Base-by-base conservation (phyloP, 2,113 vertebrate genomes). In the Anarrhichthys ocellatus region DNA sequence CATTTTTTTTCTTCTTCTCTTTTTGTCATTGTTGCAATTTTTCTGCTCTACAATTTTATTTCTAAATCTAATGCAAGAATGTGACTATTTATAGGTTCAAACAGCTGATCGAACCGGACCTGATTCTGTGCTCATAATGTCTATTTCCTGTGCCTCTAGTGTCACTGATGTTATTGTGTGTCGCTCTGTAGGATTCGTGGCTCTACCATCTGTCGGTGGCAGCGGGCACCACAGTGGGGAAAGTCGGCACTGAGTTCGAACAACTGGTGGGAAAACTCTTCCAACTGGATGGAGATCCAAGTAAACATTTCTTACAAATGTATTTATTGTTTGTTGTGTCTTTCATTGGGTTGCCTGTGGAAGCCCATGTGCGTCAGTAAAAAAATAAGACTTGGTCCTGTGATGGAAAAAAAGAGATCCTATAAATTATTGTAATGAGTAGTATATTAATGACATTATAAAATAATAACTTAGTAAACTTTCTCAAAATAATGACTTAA, bases 161-260 rank as follows among this genome's bases (percentile, higher is more conserved):
- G 59, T 70, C 3, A 0, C 5, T 70, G 58, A 44, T 34, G 6
- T 9, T 36, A 0, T 8, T 64, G n/a, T 34, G 14, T 40, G 38
- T 82, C n/a, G 69, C 91, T 85, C 91, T 70, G 81, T 67, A 99
- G 98, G 97, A 97, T 8, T 95, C 96, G 0, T 99, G 98, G 98
- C 95, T 98, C 83, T 99, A 99, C 91, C 97, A 99, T 91, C 94
- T 99, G 88, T 97, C 96, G 1, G 95, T 99, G 89, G 97, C 97
- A 78, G 97, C 97, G 27, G 98, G 97, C 92, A 96, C 93, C 90
- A 95, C 92, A 22, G 93, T 88, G 89, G 95, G 96, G 11, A 96
- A 96, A 80, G 96, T 97, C 78, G 98, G 98, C 84, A 99, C 98
- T 0, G 98, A 99, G 89, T 99, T 99, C 82, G 98, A 99, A 91